Evolutionary conservation across 1,140 invertebrate genomes (phyloP), one percentile per base, ranked within the genome.

Genomic region (Chrysoperla carnea): DNA sequence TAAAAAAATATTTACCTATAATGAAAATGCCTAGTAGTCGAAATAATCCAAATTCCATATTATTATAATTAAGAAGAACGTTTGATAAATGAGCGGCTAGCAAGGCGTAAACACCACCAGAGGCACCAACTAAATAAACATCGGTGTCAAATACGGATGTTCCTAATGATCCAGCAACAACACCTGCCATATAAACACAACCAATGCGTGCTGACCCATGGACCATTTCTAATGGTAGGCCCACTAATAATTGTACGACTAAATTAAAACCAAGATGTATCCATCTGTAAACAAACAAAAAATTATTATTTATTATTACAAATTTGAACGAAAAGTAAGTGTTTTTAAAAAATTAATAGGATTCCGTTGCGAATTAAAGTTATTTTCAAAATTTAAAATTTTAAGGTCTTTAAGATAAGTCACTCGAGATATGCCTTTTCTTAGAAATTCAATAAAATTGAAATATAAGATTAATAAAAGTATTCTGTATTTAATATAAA

Each of bases 201-300:
- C 78, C 84, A 51, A 93, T 89, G 48, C 91, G 72, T 39, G 79
- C 68, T 23, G 84, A 88, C 6, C 89, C 90, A 60, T 95, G 91
- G n/a, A 94, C 88, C 90, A 96, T 95, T 67, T 96, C 92, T 50
- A 96, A 61, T 1, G 91, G 90, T 46, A 94, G 69, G 35, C 92
- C 92, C 48, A 95, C 84, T 45, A 86, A 62, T 46, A 90, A 64
- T 67, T 96, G 91, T 17, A 96, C 86, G 23, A 88, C 73, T 48
- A 95, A 74, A 68, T 96, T 96, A 70, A 95, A 95, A 17, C 89
- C 75, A 48, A 96, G 69, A 66, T 95, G 91, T 39, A 94, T 73
- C 89, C 90, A 96, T 56, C 84, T 87, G 69, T 43, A 75, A 72
- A 49, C 50, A 52, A 46, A 47, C 8, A 15, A 8, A 17, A 29